These are phyloP conservation scores for Drosophila equinoxialis DNA, from an alignment of 1,140 invertebrate genomes.

Conservation along the genomic window DNA sequence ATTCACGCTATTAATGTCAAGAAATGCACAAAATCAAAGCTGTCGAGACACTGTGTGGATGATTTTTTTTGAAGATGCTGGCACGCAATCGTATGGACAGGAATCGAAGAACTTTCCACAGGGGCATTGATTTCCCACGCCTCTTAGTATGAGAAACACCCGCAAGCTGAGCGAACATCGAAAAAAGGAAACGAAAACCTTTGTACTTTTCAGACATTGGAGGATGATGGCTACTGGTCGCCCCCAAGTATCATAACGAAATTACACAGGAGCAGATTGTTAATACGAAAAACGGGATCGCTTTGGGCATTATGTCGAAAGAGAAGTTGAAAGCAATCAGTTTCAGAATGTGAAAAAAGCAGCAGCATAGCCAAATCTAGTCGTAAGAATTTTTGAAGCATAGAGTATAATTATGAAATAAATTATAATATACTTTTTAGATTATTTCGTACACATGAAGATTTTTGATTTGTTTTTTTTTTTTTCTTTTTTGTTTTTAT, in stretches of 20 bases:
- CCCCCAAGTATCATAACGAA: constrained; percentile 39
- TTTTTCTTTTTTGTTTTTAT: neutral
- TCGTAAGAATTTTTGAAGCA: no score
- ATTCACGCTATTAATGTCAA: constrained; percentile 65
- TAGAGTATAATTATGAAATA: no score
- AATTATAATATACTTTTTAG: no score
- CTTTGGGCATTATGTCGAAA: constrained; percentile 34
- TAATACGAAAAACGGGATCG: constrained; percentile 73
- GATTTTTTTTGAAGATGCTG: constrained; percentile 6
- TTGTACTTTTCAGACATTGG: neutral
- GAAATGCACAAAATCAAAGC: constrained; percentile 41
- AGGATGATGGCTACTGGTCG: constrained; percentile 31
- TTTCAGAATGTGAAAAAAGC: neutral
- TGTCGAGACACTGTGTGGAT: constrained; percentile 26
- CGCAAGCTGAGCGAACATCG: constrained; percentile 44
- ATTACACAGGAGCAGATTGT: constrained; percentile 52
- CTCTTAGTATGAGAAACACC: constrained; percentile 49
- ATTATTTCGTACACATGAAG: no score
- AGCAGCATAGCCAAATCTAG: neutral
- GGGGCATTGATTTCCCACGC: constrained; percentile 62
- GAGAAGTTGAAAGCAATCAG: neutral
- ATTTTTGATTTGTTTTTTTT: neutral
- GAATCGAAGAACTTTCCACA: constrained; percentile 27
- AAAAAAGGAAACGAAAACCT: neutral
- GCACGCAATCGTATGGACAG: constrained; percentile 50